phyloP scores from a whole-genome alignment of 2,113 vertebrate genomes.

The Rhynchomys soricoides region DNA sequence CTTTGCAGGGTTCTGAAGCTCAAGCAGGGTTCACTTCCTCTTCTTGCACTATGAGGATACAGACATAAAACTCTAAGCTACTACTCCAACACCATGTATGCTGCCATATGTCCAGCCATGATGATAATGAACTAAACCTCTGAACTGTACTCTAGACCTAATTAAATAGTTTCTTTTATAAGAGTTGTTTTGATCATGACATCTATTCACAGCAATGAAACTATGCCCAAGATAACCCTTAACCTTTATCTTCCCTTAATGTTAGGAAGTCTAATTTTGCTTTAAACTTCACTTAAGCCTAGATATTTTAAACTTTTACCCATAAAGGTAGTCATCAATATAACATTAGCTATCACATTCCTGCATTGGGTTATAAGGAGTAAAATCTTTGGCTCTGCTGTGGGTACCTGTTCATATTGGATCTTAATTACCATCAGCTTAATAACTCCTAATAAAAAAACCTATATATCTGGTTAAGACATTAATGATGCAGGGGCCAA shows the following conservation, averaged over 20 bases:
- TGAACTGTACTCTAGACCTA: too few relatives aligned
- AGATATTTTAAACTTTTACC: background rate
- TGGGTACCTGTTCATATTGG: background rate
- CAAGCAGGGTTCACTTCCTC: too few relatives aligned
- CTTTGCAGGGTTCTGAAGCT: too few relatives aligned
- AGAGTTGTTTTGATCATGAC: too few relatives aligned
- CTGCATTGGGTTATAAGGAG: too few relatives aligned
- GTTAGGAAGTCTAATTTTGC: background rate
- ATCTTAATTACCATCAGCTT: background rate
- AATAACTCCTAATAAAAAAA: background rate
- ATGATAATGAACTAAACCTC: too few relatives aligned
- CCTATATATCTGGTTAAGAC: background rate
- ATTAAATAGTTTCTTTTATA: too few relatives aligned
- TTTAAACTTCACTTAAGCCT: background rate
- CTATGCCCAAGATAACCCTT: background rate
- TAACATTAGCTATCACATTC: background rate
- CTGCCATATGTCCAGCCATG: too few relatives aligned
- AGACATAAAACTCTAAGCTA: too few relatives aligned
- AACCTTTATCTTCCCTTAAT: background rate
- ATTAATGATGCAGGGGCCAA: background rate
- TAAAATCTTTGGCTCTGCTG: background rate
- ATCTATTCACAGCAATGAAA: too few relatives aligned
- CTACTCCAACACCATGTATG: too few relatives aligned
- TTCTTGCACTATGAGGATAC: too few relatives aligned
- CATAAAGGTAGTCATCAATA: background rate